Conservation (phyloP, 2,888 invertebrate species). For the Oligia strigilis region DNA sequence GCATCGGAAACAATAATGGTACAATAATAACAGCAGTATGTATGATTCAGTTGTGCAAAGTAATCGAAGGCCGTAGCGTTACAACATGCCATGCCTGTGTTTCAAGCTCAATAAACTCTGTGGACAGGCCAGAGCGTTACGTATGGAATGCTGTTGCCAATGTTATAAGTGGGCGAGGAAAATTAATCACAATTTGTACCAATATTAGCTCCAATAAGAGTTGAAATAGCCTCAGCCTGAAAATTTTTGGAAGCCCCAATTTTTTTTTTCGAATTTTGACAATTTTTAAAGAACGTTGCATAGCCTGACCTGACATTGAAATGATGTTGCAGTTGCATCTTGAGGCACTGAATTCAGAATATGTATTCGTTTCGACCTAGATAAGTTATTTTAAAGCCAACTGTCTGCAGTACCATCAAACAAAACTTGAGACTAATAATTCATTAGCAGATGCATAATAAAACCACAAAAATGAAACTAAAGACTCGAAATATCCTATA, state of each 20-base stretch:
- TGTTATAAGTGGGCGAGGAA: conserved; percentile 3
- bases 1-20: conserved; percentile 50
- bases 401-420: background rate
- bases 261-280: background rate
- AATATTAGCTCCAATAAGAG: background rate
- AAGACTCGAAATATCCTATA: conserved; percentile 2
- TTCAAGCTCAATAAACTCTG: conserved; percentile 61
- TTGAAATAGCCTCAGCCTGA: background rate
- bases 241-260: background rate
- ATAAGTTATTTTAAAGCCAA: background rate
- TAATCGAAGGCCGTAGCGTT: conserved; percentile 66
- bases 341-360: conserved; percentile 2
- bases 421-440: background rate
- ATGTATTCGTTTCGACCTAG: conserved; percentile 9
- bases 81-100: conserved; percentile 48
- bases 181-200: background rate
- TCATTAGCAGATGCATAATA: conserved; percentile 8
- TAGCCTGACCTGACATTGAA: conserved; percentile 1
- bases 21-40: conserved; percentile 55
- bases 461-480: conserved; percentile 2
- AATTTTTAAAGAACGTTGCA: background rate
- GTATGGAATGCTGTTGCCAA: conserved; percentile 29
- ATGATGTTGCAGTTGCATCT: conserved; percentile 5
- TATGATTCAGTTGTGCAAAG: conserved; percentile 65
- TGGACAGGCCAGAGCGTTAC: conserved; percentile 23